Base-by-base conservation (phyloP, 2,113 vertebrate species). In the Mobula hypostoma region DNA sequence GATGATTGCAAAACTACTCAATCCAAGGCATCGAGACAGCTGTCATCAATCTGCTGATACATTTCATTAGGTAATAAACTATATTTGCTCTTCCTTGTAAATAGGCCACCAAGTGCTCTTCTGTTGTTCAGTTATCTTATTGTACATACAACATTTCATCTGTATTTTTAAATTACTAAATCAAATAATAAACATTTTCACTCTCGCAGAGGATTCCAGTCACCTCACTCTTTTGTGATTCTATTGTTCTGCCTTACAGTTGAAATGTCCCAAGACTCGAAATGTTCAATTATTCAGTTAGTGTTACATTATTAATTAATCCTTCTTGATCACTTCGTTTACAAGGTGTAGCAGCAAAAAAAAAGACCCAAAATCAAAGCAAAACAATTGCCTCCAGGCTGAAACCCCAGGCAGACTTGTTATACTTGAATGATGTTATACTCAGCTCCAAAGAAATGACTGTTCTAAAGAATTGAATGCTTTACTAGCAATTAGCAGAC, bases 1-100 rank as follows among this genome's bases (percentile, higher is more conserved):
- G 83, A n/a, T 63, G 83, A 88, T 88, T 88, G 27, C 27, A 88
- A 88, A 88, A 88, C 83, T 15, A 61, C 61, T 66, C 85, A 90
- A 90, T 90, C 85, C n/a, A 90, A 90, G 61, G 29, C 29, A 32
- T 68, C 14, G 66, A 61, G 85, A 63, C 85, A 90, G 61, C 61
- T 63, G 29, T 32, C n/a, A 7, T 32, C 85, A 88, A 27, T 7
- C 83, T 63, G 12, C 83, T 63, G 56, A 63, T 88, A 63, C 11
- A 63, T 17, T 88, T 88, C 12, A 70, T 56, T 83, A 29, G 3
- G 29, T 63, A 63, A 63, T 32, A 90, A 66, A 32, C 14, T 32
- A 32, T 90, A 15, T 66, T 90, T 32, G 61, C 58, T 66, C 29
- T 32, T 6, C 61, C 61, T 90, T 32, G n/a, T 17, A 2, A 32